Base-by-base conservation (phyloP, 2,888 invertebrate species). In the Nineta flava region DNA sequence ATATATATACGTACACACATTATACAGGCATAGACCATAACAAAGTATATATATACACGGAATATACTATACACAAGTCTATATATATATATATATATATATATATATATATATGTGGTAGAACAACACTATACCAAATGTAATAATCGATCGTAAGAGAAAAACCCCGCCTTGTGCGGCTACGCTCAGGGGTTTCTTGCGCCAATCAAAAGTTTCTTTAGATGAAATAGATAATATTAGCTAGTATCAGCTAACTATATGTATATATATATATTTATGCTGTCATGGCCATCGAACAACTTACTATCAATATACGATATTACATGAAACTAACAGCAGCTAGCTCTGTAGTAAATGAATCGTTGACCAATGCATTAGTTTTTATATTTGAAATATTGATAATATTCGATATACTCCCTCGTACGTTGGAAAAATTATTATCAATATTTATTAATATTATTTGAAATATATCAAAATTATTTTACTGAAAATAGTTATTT, bases 141-240 rank as follows among this genome's bases (percentile, higher is more conserved):
- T 38, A 38, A 44, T 44, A 44, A 44, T 44, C 44, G 44, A 44
- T 44, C 44, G 44, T 26, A 44, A 32, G 19, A 17, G 43, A 34
- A 48, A 46, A 47, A 46, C 51, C 48, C 51, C 43, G 43, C 48
- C 47, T 48, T 34, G 35, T 19, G 34, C 43, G 40, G 26, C 32
- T 40, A 26, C 41, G 43, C 34, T 35, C 35, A 48, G 48, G 46
- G 50, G 51, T 41, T 48, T 26, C 53, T 52, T 52, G 53, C 50
- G 52, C 57, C 57, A 57, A 57, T 57, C 57, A 56, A 54, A 55
- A 56, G 53, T 55, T 53, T 53, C 55, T 53, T 50, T 43, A 49
- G 49, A 49, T 49, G 45, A 45, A 45, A 49, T 44, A 45, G 45
- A 44, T 45, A 45, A 34, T 34, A 34, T 38, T 17, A n/a, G 19